Evolutionary conservation across 2,888 invertebrate genomes (phyloP), one percentile per base, ranked within the genome.

Genomic region (Flexamia atlantica): DNA sequence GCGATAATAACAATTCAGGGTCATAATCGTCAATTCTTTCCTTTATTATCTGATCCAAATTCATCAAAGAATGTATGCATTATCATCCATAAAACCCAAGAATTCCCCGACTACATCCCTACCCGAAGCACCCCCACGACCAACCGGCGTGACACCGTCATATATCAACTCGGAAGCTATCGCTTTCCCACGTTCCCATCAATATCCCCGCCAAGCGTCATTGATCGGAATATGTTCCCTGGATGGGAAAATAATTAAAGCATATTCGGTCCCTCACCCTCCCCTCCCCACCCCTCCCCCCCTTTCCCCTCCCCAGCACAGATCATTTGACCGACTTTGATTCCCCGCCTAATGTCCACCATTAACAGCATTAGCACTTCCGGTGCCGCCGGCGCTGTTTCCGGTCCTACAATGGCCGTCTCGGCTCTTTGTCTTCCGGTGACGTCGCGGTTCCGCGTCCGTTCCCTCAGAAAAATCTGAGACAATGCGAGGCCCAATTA

Each of bases 341-440:
- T 84, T 84, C 84, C 82, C 5, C 28, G 53, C 76, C 74, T 84
- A 84, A 84, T 84, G 84, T 82, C 36, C 64, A 82, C 82, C 84
- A 84, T 84, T 84, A 84, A 84, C 84, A 82, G 82, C 82, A 81
- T 84, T 84, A 84, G 81, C 82, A 80, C 40, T 84, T 84, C 84
- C 84, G 84, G 81, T 70, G 81, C 72, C 84, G 81, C 72, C 84
- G 72, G 72, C 20, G 28, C 84, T 25, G 70, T 68, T 72, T 84
- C 70, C 80, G 82, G 74, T 57, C 17, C 50, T 57, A 83, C 82
- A 83, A 83, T 83, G 82, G 82, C 74, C 70, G 82, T 83, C 82
- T 83, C 74, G 23, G 23, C 74, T 46, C 74, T 83, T 74, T 74
- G 74, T 74, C 82, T 83, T 74, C 57, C 82, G 53, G 46, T 82